A percentile compares a stretch with the other conserved stretches of the same genome.
phyloP scores from a whole-genome alignment of 2,113 vertebrate species.

The Malurus elegans region DNA sequence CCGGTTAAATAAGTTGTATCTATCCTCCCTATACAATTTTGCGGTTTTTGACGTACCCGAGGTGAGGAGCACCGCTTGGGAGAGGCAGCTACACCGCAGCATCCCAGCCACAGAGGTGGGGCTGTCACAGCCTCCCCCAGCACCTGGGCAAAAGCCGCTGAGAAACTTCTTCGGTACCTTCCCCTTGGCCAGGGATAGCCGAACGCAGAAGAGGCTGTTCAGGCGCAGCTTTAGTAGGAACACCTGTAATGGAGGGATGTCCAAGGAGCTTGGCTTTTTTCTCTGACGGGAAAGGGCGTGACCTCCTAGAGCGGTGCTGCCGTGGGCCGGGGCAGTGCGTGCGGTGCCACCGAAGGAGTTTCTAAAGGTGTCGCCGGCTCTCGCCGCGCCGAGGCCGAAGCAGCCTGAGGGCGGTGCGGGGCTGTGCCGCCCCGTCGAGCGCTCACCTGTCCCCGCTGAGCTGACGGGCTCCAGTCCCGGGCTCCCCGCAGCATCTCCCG shows the following conservation, averaged over 20 bases:
- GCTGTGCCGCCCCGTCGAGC: too few relatives aligned
- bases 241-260: rapidly evolving
- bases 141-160: neutral
- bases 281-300: neutral
- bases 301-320: neutral
- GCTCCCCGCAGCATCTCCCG: neutral
- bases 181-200: too few relatives aligned
- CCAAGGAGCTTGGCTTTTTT: neutral
- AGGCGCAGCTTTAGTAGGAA: too few relatives aligned
- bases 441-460: neutral
- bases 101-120: neutral
- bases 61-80: rapidly evolving
- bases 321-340: neutral
- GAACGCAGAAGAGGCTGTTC: neutral
- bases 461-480: neutral
- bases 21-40: neutral
- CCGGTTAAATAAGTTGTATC: neutral
- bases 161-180: too few relatives aligned
- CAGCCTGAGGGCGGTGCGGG: neutral
- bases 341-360: too few relatives aligned
- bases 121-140: rapidly evolving
- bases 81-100: neutral
- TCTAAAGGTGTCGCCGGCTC: rapidly evolving
- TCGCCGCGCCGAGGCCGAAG: neutral
- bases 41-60: too few relatives aligned